Conservation (phyloP, 2,888 invertebrate species). For the Agonum fuliginosum region DNA sequence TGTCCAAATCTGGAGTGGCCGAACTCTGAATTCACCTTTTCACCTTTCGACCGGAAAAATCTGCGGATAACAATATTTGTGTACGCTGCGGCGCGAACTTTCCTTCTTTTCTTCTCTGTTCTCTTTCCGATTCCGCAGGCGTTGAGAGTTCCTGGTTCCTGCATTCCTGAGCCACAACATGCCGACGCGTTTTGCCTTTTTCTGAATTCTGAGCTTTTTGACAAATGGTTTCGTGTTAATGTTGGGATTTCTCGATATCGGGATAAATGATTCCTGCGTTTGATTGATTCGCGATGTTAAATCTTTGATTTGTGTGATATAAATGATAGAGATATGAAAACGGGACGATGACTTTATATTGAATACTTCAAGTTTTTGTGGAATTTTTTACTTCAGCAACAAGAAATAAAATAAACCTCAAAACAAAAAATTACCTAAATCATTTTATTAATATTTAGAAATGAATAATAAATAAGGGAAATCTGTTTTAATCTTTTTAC, state of each 20-base stretch:
- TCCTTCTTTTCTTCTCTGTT: no score
- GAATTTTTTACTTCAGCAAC: no score
- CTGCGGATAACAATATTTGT: constrained; percentile 25
- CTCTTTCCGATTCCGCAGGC: constrained; percentile 4
- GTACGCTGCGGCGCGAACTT: neutral
- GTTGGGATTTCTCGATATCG: constrained; percentile 6
- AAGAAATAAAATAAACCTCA: no score
- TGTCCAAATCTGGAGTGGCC: neutral
- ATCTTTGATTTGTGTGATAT: neutral
- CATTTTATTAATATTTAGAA: no score
- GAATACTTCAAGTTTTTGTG: no score
- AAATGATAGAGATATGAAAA: neutral
- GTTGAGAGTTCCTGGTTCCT: no score
- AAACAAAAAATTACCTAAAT: no score
- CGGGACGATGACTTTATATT: neutral
- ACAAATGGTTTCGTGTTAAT: constrained; percentile 28
- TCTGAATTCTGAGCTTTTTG: constrained; percentile 22
- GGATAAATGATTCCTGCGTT: constrained; percentile 1
- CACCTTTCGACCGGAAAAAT: neutral
- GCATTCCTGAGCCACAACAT: no score
- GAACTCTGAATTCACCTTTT: neutral
- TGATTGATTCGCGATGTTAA: neutral
- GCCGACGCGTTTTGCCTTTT: neutral
- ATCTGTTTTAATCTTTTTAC: no score
- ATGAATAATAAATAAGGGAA: no score